Evolutionary conservation across 2,797 vertebrate species (phyloP), one percentile per base, ranked within the genome.

Genomic region (Clarias fuscus): DNA sequence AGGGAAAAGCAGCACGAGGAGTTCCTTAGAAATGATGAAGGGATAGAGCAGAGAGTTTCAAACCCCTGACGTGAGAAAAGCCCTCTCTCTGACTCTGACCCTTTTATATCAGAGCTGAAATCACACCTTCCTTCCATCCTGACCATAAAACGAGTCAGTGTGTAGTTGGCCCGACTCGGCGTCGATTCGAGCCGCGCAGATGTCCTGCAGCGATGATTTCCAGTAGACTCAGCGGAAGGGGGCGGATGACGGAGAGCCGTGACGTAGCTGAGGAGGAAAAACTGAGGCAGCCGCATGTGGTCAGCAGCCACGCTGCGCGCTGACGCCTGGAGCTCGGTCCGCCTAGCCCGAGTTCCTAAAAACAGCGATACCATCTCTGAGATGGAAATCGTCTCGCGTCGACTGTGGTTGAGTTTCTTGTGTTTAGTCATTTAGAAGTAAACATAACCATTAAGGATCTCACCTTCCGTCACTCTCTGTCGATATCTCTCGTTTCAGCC

Each of bases 131-230:
- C 58, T 78, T 68, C 27, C 71, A 65, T 33, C 33, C 30, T n/a
- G 62, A 3, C 24, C n/a, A 22, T 13, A 5, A 37, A 53, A 77
- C 2, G 40, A n/a, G n/a, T 81, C 24, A 7, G 1, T 18, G 67
- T 73, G 62, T 68, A 27, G 61, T n/a, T 27, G 59, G 61, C 62
- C 61, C 65, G 4, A 1, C 30, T 77, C 48, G 37, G 85, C 17
- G 65, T 83, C 73, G 13, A 85, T 85, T 83, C 83, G 85, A 89
- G 53, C 84, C 75, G 70, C 30, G 10, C 78, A 87, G 83, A 82
- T 68, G 80, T 82, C 80, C 80, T 84, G 82, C 76, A 71, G 48
- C 75, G 86, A 85, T 65, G 78, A 87, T 82, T 79, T 65, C 61
- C 83, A 40, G 86, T 84, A 85, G 33, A 85, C 61, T 82, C 86